Evolutionary conservation across 2,888 invertebrate genomes (phyloP).

Genomic region (Plemyria rubiginata): DNA sequence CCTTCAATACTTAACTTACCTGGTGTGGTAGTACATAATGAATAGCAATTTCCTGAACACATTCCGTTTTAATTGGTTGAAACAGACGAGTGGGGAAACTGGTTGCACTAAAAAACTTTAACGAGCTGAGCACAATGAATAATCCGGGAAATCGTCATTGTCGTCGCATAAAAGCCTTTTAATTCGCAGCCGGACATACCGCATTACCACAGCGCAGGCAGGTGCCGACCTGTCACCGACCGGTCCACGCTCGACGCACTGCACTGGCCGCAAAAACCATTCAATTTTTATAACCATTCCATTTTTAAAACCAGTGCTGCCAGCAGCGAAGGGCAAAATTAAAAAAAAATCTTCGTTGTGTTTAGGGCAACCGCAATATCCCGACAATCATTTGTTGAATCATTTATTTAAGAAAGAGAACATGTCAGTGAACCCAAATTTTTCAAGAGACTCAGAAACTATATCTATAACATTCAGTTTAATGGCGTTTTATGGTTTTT

Average conservation of each 20-base stretch:
- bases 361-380: too few species aligned
- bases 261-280: conserved; percentile 51
- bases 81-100: background rate
- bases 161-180: conserved; percentile 55
- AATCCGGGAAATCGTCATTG: conserved; percentile 58
- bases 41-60: conserved; percentile 11
- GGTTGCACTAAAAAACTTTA: conserved; percentile 35
- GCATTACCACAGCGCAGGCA: conserved; percentile 47
- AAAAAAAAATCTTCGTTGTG: background rate
- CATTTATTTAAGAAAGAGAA: too few species aligned
- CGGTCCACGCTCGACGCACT: conserved; percentile 54
- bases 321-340: conserved; percentile 16
- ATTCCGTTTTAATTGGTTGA: conserved; percentile 14
- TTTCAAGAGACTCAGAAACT: too few species aligned
- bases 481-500: too few species aligned
- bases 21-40: background rate
- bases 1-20: too few species aligned
- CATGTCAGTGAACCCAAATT: too few species aligned
- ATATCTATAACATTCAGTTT: too few species aligned
- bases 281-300: conserved; percentile 54
- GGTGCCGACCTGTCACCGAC: conserved; percentile 77
- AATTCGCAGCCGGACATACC: conserved; percentile 71
- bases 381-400: too few species aligned
- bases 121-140: conserved; percentile 43
- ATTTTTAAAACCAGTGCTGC: conserved; percentile 51